Conservation (phyloP, 2,888 invertebrate genomes). For the Mythimna lalbum region DNA sequence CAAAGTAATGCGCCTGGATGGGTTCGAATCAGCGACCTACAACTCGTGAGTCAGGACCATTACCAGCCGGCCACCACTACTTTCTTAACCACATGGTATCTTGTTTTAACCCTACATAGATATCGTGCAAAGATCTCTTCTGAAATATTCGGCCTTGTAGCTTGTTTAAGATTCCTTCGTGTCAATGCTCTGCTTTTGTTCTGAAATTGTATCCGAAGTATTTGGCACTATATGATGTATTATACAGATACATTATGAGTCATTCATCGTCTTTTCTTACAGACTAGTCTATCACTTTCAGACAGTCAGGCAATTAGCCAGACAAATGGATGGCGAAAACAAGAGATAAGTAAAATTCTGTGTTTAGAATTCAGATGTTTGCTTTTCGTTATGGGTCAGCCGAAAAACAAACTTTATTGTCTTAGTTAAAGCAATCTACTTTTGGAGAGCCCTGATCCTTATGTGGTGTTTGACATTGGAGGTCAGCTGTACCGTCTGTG, state of each 20-base stretch:
- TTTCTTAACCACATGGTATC: not conserved
- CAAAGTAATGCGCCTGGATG: too few relatives aligned
- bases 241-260: conserved; percentile 1
- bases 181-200: conserved; percentile 31
- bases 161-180: conserved; percentile 31
- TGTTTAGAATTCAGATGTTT: too few relatives aligned
- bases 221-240: not conserved
- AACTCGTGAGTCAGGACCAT: too few relatives aligned
- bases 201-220: conserved; percentile 15
- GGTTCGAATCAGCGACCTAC: too few relatives aligned
- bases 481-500: not conserved
- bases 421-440: not conserved
- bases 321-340: not conserved
- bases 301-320: not conserved
- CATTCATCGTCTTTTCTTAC: conserved; percentile 8
- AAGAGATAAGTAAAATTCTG: too few relatives aligned
- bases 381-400: too few relatives aligned
- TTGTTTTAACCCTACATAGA: not conserved
- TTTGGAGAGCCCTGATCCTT: not conserved
- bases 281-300: not conserved
- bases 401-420: too few relatives aligned
- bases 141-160: conserved; percentile 28
- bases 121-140: conserved; percentile 13
- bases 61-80: too few relatives aligned
- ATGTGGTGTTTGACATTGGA: not conserved